Conservation (phyloP, 2,888 invertebrate species). For the Panorpa germanica region DNA sequence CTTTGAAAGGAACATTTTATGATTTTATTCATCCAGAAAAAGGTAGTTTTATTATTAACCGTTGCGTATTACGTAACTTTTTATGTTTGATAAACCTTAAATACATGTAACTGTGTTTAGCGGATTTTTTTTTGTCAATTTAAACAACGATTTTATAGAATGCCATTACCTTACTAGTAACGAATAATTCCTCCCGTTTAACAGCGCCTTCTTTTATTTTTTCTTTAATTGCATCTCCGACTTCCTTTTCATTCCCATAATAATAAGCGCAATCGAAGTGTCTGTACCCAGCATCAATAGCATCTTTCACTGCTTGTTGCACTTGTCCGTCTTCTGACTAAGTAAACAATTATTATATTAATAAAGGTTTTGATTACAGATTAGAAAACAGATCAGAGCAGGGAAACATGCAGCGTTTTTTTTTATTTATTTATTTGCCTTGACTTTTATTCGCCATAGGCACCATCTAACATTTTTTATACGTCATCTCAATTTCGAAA, state of each 20-base stretch:
- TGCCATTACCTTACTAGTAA: conserved; percentile 36
- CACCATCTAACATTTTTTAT: too few relatives aligned
- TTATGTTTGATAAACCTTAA: too few relatives aligned
- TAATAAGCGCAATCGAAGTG: conserved; percentile 42
- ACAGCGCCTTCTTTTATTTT: conserved; percentile 26
- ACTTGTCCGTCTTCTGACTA: conserved; percentile 22
- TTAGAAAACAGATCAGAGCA: too few relatives aligned
- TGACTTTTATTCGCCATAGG: too few relatives aligned
- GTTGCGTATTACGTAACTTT: conserved; percentile 25
- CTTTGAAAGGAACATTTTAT: too few relatives aligned
- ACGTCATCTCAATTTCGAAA: too few relatives aligned
- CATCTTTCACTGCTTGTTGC: conserved; percentile 28
- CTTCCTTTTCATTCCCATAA: conserved; percentile 33
- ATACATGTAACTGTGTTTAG: too few relatives aligned
- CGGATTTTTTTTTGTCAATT: conserved; percentile 22
- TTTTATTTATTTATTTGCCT: too few relatives aligned
- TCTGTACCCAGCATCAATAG: conserved; percentile 41
- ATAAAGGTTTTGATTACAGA: conserved; percentile 19
- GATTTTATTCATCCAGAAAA: too few relatives aligned
- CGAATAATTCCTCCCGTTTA: conserved; percentile 30
- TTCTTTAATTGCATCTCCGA: conserved; percentile 28
- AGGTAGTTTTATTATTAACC: too few relatives aligned
- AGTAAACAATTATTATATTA: conserved; percentile 2
- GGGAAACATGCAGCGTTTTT: too few relatives aligned
- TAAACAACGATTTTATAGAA: conserved; percentile 22